A percentile compares a stretch with the other conserved stretches of the same genome.
These are phyloP conservation scores for Drosophila subquinaria DNA, from an alignment of 2,888 invertebrate genomes.

Conservation along the genomic window DNA sequence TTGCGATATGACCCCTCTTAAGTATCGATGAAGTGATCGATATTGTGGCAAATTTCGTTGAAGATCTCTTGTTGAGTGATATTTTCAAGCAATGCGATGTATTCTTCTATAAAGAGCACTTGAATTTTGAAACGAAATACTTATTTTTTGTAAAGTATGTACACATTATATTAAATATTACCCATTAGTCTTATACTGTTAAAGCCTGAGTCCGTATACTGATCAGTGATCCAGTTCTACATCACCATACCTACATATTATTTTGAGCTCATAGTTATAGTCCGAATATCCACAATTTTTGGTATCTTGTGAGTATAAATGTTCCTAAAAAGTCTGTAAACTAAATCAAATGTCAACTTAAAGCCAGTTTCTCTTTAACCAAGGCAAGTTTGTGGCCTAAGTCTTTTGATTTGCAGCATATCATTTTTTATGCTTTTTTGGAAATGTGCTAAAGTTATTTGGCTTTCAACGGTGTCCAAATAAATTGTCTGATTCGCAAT, in stretches of 20 bases:
- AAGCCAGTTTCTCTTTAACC: not conserved
- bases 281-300: too few relatives aligned
- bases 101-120: not conserved
- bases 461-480: constrained; percentile 55
- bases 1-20: constrained; percentile 9
- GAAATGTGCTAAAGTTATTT: constrained; percentile 23
- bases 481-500: constrained; percentile 45
- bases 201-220: too few relatives aligned
- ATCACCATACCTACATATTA: too few relatives aligned
- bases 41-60: constrained; percentile 35
- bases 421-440: not conserved
- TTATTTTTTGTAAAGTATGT: not conserved
- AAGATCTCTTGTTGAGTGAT: not conserved
- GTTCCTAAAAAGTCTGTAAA: too few relatives aligned
- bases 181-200: too few relatives aligned
- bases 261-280: too few relatives aligned
- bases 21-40: constrained; percentile 43
- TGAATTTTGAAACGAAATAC: not conserved
- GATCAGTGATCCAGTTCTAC: too few relatives aligned
- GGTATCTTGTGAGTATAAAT: not conserved
- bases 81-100: constrained; percentile 1
- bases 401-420: constrained; percentile 47
- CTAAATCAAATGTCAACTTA: not conserved
- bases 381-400: constrained; percentile 51
- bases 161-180: not conserved